Evolutionary conservation across 2,888 invertebrate species (phyloP).

Genomic region (Eurytoma adleriae): DNA sequence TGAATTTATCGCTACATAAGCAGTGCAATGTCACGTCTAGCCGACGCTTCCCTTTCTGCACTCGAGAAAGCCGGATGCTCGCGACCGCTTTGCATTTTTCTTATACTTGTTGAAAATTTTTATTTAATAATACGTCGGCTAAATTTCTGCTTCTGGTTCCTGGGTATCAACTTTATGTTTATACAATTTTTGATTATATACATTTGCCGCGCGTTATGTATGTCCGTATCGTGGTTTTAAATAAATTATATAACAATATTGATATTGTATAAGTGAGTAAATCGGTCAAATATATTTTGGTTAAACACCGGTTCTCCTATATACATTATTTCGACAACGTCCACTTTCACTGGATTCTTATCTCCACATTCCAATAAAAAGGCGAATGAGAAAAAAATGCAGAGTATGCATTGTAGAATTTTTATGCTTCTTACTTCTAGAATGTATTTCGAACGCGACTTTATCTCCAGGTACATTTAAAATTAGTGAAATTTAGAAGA

Average conservation of each 20-base stretch:
- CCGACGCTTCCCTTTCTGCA: constrained; percentile 17
- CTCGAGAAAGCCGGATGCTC: constrained; percentile 45
- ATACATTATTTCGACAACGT: constrained; percentile 1
- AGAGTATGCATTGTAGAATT: not conserved
- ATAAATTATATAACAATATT: not conserved
- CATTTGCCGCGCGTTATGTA: too few relatives aligned
- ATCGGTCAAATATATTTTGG: too few relatives aligned
- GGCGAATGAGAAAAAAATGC: not conserved
- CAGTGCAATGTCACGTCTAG: constrained; percentile 45
- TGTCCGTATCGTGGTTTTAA: not conserved
- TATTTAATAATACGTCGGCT: not conserved
- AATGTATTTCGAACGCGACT: not conserved
- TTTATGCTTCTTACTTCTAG: not conserved
- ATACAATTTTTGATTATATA: too few relatives aligned
- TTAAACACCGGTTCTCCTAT: too few relatives aligned
- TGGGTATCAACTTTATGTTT: too few relatives aligned
- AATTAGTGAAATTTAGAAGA: too few relatives aligned
- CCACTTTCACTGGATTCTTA: constrained; percentile 36
- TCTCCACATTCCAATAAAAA: constrained; percentile 1
- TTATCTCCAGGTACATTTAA: too few relatives aligned
- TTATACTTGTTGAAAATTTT: not conserved
- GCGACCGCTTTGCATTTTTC: not conserved
- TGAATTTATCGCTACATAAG: constrained; percentile 27
- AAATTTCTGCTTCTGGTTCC: not conserved
- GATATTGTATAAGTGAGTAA: too few relatives aligned